Evolutionary conservation across 2,888 invertebrate species (phyloP).

Genomic region (Eristalis tenax): DNA sequence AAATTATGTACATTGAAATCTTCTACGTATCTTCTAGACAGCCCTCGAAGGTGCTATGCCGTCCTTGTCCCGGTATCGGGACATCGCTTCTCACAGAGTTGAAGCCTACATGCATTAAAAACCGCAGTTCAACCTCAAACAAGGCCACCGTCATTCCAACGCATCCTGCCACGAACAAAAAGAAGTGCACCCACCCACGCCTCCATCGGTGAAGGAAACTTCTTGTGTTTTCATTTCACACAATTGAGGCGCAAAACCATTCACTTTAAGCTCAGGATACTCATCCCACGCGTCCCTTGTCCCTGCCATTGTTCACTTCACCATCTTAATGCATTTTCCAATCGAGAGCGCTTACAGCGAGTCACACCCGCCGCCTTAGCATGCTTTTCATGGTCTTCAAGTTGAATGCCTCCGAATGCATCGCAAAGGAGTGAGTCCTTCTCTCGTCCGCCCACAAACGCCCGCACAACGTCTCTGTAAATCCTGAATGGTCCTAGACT

Average conservation of each 20-base stretch:
- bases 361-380: background rate
- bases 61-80: background rate
- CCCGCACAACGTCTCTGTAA: background rate
- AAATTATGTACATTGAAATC: too few relatives aligned
- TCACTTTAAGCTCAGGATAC: background rate
- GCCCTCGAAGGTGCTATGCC: background rate
- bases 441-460: background rate
- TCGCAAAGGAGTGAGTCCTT: too few relatives aligned
- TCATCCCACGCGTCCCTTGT: conserved; percentile 5
- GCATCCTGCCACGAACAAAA: background rate
- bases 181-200: background rate
- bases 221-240: background rate
- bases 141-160: background rate
- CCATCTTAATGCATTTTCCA: conserved; percentile 51
- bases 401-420: conserved; percentile 29
- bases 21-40: too few relatives aligned
- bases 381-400: conserved; percentile 24
- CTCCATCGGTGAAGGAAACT: background rate
- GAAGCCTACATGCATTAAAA: background rate
- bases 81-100: background rate
- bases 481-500: background rate
- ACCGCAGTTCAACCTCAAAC: background rate
- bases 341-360: conserved; percentile 23
- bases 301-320: conserved; percentile 3
- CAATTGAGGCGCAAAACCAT: background rate